phyloP scores from a whole-genome alignment of 1,140 invertebrate genomes.

The Leptoteleia sp. region DNA sequence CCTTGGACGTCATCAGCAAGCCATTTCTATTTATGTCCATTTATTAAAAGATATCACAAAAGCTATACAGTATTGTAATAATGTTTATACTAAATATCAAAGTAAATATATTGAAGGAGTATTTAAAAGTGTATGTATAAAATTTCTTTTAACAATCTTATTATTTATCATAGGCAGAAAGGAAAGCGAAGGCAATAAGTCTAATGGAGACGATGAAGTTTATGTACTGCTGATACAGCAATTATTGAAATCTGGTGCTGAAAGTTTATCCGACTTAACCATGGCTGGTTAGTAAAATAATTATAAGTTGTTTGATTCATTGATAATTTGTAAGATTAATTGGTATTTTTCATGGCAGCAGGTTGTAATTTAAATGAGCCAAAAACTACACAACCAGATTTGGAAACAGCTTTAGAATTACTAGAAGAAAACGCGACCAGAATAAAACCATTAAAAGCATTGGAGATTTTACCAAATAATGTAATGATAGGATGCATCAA shows the following conservation, averaged over 20 bases:
- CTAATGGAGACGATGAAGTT: conserved; percentile 83
- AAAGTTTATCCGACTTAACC: conserved; percentile 73
- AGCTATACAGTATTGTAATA: conserved; percentile 93
- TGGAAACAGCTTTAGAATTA: conserved; percentile 88
- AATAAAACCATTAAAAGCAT: conserved; percentile 89
- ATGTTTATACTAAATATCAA: conserved; percentile 81
- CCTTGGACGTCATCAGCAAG: conserved; percentile 93
- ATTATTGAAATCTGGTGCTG: conserved; percentile 83
- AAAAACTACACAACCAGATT: conserved; percentile 84
- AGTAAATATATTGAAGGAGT: conserved; percentile 64
- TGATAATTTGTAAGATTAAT: neutral
- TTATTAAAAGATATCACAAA: conserved; percentile 89
- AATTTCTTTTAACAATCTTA: too few species aligned
- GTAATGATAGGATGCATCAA: conserved; percentile 88
- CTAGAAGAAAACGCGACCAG: conserved; percentile 90
- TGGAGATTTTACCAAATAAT: conserved; percentile 88
- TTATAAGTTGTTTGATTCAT: too few species aligned
- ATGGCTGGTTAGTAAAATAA: conserved; percentile 71
- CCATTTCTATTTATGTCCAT: conserved; percentile 94
- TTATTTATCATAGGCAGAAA: too few species aligned
- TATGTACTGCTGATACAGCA: conserved; percentile 85
- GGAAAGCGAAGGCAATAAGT: conserved; percentile 71
- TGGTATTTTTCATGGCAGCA: conserved; percentile 20
- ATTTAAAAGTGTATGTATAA: neutral
- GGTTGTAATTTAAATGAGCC: conserved; percentile 46